Evolutionary conservation across 1,140 invertebrate species (phyloP).

Genomic region (Scaptomyza montana): DNA sequence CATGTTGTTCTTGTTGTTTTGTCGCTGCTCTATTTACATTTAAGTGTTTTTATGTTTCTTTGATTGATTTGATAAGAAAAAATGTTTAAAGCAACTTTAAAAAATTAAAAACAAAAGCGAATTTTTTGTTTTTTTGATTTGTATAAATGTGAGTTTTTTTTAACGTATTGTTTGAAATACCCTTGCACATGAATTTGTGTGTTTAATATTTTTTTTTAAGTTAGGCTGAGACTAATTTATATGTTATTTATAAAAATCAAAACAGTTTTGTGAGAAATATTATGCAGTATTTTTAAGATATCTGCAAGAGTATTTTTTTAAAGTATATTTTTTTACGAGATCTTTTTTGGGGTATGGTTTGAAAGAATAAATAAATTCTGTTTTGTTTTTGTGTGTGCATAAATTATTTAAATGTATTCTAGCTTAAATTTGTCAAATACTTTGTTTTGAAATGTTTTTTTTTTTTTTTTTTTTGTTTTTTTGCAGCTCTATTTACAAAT

Average conservation of each 20-base stretch:
- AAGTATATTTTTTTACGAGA: slow-evolving; percentile 12
- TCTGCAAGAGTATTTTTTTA: slow-evolving; percentile 11
- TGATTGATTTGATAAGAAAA: neutral
- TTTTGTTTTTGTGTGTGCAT: slow-evolving; percentile 45
- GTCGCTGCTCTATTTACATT: slow-evolving; percentile 70
- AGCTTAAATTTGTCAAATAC: slow-evolving; percentile 63
- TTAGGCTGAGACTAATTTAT: neutral
- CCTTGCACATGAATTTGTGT: neutral
- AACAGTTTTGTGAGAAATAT: neutral
- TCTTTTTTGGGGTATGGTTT: slow-evolving; percentile 34
- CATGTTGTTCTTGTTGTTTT: slow-evolving; percentile 32
- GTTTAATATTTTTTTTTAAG: neutral
- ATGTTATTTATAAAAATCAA: neutral
- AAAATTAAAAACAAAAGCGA: slow-evolving; percentile 9
- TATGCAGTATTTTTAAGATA: neutral
- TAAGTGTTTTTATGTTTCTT: slow-evolving; percentile 12
- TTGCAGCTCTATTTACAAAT: slow-evolving; percentile 24
- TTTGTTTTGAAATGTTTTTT: slow-evolving; percentile 39
- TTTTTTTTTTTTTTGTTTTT: slow-evolving; percentile 9
- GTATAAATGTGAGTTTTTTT: slow-evolving; percentile 2
- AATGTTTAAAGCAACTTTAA: slow-evolving; percentile 10
- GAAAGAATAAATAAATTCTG: slow-evolving; percentile 34
- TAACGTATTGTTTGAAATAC: slow-evolving; percentile 5
- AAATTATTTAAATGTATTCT: slow-evolving; percentile 58
- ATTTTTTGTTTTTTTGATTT: neutral